Conservation (phyloP, 2,888 invertebrate species). For the Protonemura montana region DNA sequence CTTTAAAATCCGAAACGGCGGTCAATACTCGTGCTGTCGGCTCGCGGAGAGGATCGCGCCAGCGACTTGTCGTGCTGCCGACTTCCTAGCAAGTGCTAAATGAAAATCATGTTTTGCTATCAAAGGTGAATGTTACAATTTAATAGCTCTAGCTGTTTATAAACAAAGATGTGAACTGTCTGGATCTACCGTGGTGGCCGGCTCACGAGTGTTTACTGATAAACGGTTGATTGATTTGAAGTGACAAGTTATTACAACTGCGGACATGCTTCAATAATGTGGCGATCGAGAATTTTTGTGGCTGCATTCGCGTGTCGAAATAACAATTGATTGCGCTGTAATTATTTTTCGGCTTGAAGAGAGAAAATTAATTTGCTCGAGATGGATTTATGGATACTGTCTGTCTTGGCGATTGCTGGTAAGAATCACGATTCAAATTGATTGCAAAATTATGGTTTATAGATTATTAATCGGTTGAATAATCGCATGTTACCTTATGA, state of each 20-base stretch:
- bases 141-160: background rate
- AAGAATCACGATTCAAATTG: background rate
- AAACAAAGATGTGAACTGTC: conserved; percentile 3
- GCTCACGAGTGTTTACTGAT: background rate
- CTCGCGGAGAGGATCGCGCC: background rate
- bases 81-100: background rate
- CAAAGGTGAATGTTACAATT: background rate
- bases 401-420: conserved; percentile 38
- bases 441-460: background rate
- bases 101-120: background rate
- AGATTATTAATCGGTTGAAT: conserved; percentile 1
- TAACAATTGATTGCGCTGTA: conserved; percentile 7
- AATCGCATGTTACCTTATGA: background rate
- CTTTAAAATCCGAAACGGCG: background rate
- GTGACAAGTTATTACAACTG: background rate
- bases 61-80: background rate
- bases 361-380: background rate
- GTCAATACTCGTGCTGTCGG: background rate
- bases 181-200: background rate
- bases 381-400: conserved; percentile 42
- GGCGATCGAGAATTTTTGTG: background rate
- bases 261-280: background rate
- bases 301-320: background rate
- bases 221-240: background rate
- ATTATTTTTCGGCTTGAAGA: background rate